phyloP scores from a whole-genome alignment of 1,140 invertebrate species.

The Cepaea nemoralis region DNA sequence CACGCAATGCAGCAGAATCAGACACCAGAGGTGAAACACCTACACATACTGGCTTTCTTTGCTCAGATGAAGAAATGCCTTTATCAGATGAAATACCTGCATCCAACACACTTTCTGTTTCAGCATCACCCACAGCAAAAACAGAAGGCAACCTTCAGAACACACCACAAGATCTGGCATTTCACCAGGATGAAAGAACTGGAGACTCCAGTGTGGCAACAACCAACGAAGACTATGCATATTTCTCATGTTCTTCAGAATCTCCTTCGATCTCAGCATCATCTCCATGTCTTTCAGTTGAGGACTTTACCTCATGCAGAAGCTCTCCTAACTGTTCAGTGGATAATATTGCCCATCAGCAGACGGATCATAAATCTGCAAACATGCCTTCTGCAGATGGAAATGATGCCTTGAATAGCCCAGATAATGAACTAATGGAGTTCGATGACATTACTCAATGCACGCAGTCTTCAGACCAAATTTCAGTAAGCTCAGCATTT shows the following conservation, averaged over 20 bases:
- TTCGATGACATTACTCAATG: not conserved
- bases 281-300: constrained; percentile 16
- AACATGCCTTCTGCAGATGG: not conserved
- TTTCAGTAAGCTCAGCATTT: not conserved
- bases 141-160: not conserved
- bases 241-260: constrained; percentile 33
- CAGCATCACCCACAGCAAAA: not conserved
- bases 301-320: constrained; percentile 2
- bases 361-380: not conserved
- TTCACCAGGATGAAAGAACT: not conserved
- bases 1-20: not conserved
- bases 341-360: not conserved
- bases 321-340: not conserved
- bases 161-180: not conserved
- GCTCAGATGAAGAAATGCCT: not conserved
- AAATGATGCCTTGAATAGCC: too few species aligned
- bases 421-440: not conserved
- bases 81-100: not conserved
- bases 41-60: not conserved
- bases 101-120: not conserved
- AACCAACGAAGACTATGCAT: constrained; percentile 36
- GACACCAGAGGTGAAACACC: not conserved
- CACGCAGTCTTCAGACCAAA: not conserved
- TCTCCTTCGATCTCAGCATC: constrained; percentile 13
- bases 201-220: not conserved